Evolutionary conservation across 2,888 invertebrate genomes (phyloP).

Genomic region (Clanis bilineata): DNA sequence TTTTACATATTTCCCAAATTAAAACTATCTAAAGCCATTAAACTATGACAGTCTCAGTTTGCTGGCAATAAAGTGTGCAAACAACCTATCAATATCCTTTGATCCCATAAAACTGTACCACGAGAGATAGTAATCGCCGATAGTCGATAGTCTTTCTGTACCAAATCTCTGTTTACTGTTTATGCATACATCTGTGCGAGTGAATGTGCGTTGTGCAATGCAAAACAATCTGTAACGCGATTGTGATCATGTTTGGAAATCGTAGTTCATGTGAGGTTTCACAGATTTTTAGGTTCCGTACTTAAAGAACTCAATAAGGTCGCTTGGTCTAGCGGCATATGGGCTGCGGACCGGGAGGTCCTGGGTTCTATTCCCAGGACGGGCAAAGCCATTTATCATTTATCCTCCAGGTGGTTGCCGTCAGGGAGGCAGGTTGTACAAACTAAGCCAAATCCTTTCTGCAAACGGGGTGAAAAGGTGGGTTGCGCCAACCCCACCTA

Average conservation of each 20-base stretch:
- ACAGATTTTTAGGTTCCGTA: background rate
- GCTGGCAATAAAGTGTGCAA: background rate
- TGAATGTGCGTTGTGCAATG: constrained; percentile 25
- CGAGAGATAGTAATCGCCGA: constrained; percentile 34
- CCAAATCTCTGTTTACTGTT: constrained; percentile 35
- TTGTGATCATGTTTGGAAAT: constrained; percentile 15
- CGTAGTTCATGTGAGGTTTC: background rate
- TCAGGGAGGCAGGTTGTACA: too few relatives aligned
- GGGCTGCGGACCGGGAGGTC: too few relatives aligned
- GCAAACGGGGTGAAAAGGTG: too few relatives aligned
- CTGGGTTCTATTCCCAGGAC: too few relatives aligned
- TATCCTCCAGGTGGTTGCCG: too few relatives aligned
- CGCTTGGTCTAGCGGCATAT: too few relatives aligned
- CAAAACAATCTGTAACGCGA: constrained; percentile 22
- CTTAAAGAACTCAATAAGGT: background rate
- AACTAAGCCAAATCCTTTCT: too few relatives aligned
- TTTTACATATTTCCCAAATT: too few relatives aligned
- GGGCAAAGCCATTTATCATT: too few relatives aligned
- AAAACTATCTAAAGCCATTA: too few relatives aligned
- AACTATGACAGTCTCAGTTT: too few relatives aligned
- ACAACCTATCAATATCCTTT: constrained; percentile 17
- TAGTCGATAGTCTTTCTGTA: constrained; percentile 36
- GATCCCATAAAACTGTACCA: constrained; percentile 59
- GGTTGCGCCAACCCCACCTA: too few relatives aligned
- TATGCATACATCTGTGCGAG: constrained; percentile 25